Evolutionary conservation across 2,113 vertebrate genomes (phyloP).

Genomic region (Lycaon pictus): DNA sequence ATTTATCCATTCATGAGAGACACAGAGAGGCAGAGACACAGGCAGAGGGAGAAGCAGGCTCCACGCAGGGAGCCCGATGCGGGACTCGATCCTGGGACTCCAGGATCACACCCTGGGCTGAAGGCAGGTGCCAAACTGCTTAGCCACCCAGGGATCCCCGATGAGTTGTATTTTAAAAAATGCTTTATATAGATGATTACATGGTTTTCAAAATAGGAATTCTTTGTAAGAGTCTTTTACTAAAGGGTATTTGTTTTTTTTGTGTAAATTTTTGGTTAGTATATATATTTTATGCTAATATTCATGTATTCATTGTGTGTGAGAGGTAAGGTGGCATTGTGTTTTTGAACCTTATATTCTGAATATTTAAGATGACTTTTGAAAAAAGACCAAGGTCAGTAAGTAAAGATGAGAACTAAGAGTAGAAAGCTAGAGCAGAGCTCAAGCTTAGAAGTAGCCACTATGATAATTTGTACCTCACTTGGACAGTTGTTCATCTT

Average conservation of each 20-base stretch:
- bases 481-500: neutral
- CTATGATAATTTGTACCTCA: neutral
- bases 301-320: neutral
- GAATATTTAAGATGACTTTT: neutral
- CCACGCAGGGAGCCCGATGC: too few relatives aligned
- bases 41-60: too few relatives aligned
- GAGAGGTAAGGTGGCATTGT: neutral
- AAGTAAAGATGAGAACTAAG: neutral
- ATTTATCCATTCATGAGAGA: too few relatives aligned
- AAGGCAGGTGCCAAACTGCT: too few relatives aligned
- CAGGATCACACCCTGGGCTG: too few relatives aligned
- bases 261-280: neutral
- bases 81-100: too few relatives aligned
- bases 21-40: too few relatives aligned
- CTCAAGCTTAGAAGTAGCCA: neutral
- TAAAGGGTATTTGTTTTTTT: neutral
- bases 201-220: neutral
- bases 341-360: neutral
- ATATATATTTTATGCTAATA: neutral
- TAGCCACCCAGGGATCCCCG: too few relatives aligned
- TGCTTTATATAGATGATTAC: neutral
- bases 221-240: neutral
- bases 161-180: neutral
- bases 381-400: neutral
- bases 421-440: neutral